Conservation (phyloP, 2,113 vertebrate species). For the Turdus rufiventris region DNA sequence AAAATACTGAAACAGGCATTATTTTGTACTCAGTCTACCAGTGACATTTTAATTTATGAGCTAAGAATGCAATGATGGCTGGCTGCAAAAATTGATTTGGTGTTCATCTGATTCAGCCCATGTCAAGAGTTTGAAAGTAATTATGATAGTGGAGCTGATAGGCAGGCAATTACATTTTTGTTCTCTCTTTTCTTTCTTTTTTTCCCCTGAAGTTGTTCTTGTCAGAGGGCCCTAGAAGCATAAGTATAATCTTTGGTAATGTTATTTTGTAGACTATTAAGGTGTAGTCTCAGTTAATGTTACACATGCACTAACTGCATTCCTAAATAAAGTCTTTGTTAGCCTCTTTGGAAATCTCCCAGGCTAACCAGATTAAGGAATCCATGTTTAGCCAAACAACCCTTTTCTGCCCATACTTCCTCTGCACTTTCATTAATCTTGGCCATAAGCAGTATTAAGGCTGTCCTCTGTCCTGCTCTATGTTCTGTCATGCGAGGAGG, state of each 20-base stretch:
- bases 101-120: conserved; percentile 75
- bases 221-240: conserved; percentile 2
- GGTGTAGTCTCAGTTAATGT: neutral
- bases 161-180: conserved; percentile 73
- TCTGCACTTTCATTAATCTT: neutral
- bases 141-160: conserved; percentile 76
- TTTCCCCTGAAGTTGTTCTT: conserved; percentile 33
- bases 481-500: neutral
- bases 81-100: conserved; percentile 74
- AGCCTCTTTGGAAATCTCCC: neutral
- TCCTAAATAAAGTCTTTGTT: neutral
- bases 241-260: neutral
- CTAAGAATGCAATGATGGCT: conserved; percentile 64
- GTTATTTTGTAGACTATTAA: neutral
- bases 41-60: conserved; percentile 79
- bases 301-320: neutral
- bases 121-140: conserved; percentile 76
- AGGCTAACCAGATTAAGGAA: neutral
- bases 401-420: neutral
- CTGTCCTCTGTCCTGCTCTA: neutral
- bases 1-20: conserved; percentile 38
- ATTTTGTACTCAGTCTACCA: conserved; percentile 55
- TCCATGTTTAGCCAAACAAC: neutral
- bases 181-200: conserved; percentile 19
- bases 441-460: neutral